Evolutionary conservation across 2,888 invertebrate genomes (phyloP).

Genomic region (Synergus umbraculus): DNA sequence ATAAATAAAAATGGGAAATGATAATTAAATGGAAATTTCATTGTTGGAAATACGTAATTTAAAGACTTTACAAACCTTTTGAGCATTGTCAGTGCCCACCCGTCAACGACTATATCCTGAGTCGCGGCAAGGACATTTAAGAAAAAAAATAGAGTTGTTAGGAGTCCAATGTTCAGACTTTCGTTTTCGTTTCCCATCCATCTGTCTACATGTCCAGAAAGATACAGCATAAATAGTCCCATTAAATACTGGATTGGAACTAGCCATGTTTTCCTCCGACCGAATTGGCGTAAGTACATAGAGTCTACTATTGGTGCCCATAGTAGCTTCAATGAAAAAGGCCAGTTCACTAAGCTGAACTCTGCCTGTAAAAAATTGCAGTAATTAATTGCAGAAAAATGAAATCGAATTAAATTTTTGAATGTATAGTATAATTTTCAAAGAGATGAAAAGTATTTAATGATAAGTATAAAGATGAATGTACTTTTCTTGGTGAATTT

Average conservation of each 20-base stretch:
- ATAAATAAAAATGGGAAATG: not conserved
- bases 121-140: slow-evolving; percentile 98
- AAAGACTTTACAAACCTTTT: slow-evolving; percentile 82
- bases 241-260: slow-evolving; percentile 96
- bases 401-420: not conserved
- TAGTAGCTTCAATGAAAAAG: slow-evolving; percentile 92
- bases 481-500: too few species aligned
- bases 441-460: too few species aligned
- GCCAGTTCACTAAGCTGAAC: slow-evolving; percentile 96
- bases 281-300: slow-evolving; percentile 89
- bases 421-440: not conserved
- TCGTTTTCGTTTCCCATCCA: slow-evolving; percentile 85
- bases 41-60: not conserved
- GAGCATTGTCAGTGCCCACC: slow-evolving; percentile 99
- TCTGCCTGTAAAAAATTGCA: slow-evolving; percentile 84
- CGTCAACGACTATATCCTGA: slow-evolving; percentile 99
- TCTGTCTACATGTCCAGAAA: slow-evolving; percentile 87
- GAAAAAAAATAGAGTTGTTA: slow-evolving; percentile 92
- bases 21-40: not conserved
- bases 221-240: slow-evolving; percentile 91
- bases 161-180: slow-evolving; percentile 84
- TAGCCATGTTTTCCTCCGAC: slow-evolving; percentile 96
- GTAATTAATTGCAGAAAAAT: not conserved
- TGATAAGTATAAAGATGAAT: too few species aligned
- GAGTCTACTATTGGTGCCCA: slow-evolving; percentile 99